Base-by-base conservation (phyloP, 1,140 invertebrate genomes). In the Drosophila mauritiana region DNA sequence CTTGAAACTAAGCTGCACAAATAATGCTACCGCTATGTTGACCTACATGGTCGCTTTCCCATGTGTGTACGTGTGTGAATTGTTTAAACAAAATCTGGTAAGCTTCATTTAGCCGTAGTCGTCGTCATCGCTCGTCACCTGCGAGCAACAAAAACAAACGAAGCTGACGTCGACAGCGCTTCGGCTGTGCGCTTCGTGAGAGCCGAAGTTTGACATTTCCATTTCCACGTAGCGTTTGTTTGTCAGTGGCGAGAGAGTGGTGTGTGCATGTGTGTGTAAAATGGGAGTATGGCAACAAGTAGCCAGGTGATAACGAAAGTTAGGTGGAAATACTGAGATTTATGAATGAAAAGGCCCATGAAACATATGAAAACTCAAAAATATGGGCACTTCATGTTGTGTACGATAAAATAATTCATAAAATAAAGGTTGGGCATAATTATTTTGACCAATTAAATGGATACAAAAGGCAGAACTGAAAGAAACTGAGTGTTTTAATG, bases 141-240 rank as follows among this genome's bases (percentile, higher is more conserved):
- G 82, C 53, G 49, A 72, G 52, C 56, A 61, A 78, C 73, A 61
- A 68, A 68, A 69, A 80, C 63, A 79, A 52, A 59, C 79, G 75
- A 76, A 76, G 72, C 59, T 89, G 79, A 89, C 83, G 83, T 79
- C 62, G 68, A 61, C 20, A 39, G 39, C 43, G 55, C 61, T 61
- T 67, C 40, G 56, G 67, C 11, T 15, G 15, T 36, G 25, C 22
- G 15, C 67, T 75, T 78, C 75, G 83, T 61, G 46, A 6, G 31
- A 25, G 31, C 80, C 84, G 84, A 89, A 89, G 84, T 84, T 80
- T 89, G 84, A 89, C 84, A 40, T 80, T 89, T 88, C 80, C 84
- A 39, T 80, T 88, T 88, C 80, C 84, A 89, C 84, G 84, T 89
- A 64, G 85, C 52, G 74, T 65, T 67, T 46, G 56, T 75, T 76